Base-by-base conservation (phyloP, 2,888 invertebrate genomes). In the Sesia bembeciformis region DNA sequence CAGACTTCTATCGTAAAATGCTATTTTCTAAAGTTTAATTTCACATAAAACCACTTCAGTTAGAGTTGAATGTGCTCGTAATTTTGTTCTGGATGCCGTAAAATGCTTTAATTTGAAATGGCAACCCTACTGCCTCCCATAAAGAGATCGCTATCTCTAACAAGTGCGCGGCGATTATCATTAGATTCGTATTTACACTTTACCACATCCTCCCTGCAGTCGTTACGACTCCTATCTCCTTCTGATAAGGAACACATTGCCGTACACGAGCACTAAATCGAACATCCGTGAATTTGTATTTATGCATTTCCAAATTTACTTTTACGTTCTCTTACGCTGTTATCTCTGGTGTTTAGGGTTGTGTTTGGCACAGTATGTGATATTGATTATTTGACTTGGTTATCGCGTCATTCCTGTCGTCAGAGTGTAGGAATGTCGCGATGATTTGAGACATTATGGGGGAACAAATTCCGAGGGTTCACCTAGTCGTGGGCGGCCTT, bases 161-260 rank as follows among this genome's bases (percentile, higher is more conserved):
- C 55, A 53, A 57, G 53, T 51, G 53, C 55, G 42, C 56, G 40
- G 40, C 53, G 53, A 55, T 57, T 55, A 57, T 57, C 57, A 57
- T 57, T 55, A 57, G 57, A 49, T 46, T 39, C 55, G 52, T 57
- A 55, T 57, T 57, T 53, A 57, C 55, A 42, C 57, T 49, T 42
- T 46, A 23, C 51, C 57, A 41, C 42, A 23, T 7, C 5, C 39
- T 43, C 53, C 46, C 41, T 55, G 53, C 55, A 38, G 51, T 40
- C 43, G 1, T 3, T 3, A 5, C 6, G 6, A 38, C 41, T 40
- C 46, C 53, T 57, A 57, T 55, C 53, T 52, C 55, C 39, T 43
- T 52, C 23, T 49, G 23, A 53, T 40, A 52, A 53, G 55, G 53
- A 53, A 40, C 49, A 42, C 4, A 55, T 53, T 52, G 55, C 39